A percentile compares a stretch with the other conserved stretches of the same genome.
phyloP scores from a whole-genome alignment of 2,888 invertebrate species.

The Nomada fucata region DNA sequence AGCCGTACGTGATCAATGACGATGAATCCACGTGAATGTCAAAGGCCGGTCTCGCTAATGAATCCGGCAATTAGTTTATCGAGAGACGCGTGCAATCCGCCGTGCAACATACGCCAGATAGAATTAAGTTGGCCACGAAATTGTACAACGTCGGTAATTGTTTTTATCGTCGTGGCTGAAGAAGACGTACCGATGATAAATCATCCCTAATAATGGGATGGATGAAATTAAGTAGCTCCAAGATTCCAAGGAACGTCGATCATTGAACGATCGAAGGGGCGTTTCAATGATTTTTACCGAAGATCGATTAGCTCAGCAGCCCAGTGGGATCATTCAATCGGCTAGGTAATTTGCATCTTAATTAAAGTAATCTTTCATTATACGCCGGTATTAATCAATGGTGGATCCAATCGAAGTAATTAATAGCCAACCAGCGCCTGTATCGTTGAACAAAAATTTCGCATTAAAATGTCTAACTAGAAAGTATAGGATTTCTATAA shows the following conservation, averaged over 20 bases:
- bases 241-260: slow-evolving; percentile 10
- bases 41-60: slow-evolving; percentile 57
- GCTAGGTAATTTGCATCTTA: slow-evolving; percentile 9
- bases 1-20: slow-evolving; percentile 62
- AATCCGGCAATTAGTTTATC: slow-evolving; percentile 59
- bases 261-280: background rate
- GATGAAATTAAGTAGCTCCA: slow-evolving; percentile 20
- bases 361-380: slow-evolving; percentile 10
- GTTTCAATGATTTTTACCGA: background rate
- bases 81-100: slow-evolving; percentile 38
- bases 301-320: slow-evolving; percentile 12
- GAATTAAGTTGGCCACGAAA: slow-evolving; percentile 33
- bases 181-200: slow-evolving; percentile 33
- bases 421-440: background rate
- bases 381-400: no score
- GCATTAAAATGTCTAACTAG: no score
- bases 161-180: slow-evolving; percentile 36
- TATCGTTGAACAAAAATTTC: background rate
- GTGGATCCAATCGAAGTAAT: background rate
- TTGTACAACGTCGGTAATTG: slow-evolving; percentile 11
- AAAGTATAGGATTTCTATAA: no score
- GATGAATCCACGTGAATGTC: slow-evolving; percentile 37
- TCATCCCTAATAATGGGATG: slow-evolving; percentile 26
- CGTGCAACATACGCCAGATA: background rate
- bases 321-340: slow-evolving; percentile 12